phyloP scores from a whole-genome alignment of 2,797 vertebrate genomes.

The Brachymystax lenok region DNA sequence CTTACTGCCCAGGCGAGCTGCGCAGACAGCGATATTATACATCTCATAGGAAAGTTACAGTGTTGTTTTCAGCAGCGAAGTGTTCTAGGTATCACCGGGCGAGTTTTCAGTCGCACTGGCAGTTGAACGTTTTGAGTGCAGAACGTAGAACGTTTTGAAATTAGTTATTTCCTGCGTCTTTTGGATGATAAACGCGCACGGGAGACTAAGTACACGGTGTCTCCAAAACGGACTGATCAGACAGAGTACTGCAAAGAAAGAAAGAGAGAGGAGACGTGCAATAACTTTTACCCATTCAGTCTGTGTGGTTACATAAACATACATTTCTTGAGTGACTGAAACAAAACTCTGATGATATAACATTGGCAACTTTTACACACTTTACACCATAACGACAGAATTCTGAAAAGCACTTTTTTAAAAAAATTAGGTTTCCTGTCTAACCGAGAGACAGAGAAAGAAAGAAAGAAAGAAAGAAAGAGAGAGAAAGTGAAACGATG shows the following conservation, averaged over 20 bases:
- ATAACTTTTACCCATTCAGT: conserved; percentile 57
- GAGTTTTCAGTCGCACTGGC: conserved; percentile 79
- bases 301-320: conserved; percentile 16
- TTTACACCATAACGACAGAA: conserved; percentile 35
- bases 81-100: conserved; percentile 62
- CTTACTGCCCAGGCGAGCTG: conserved; percentile 70
- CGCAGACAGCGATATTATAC: conserved; percentile 71
- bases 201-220: conserved; percentile 40
- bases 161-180: conserved; percentile 23
- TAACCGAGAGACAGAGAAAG: conserved; percentile 25
- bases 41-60: conserved; percentile 60
- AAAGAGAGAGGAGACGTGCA: conserved; percentile 48
- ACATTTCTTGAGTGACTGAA: not conserved
- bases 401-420: conserved; percentile 14
- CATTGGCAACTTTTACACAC: conserved; percentile 18
- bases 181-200: conserved; percentile 25
- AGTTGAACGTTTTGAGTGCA: conserved; percentile 69
- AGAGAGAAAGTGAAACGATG: conserved; percentile 77
- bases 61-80: conserved; percentile 58
- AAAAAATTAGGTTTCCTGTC: conserved; percentile 33
- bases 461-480: conserved; percentile 49
- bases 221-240: conserved; percentile 17
- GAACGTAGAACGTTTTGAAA: conserved; percentile 26
- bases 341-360: not conserved
- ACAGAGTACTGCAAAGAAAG: conserved; percentile 33